Conservation (phyloP, 2,888 invertebrate species). For the Platynereis dumerilii region DNA sequence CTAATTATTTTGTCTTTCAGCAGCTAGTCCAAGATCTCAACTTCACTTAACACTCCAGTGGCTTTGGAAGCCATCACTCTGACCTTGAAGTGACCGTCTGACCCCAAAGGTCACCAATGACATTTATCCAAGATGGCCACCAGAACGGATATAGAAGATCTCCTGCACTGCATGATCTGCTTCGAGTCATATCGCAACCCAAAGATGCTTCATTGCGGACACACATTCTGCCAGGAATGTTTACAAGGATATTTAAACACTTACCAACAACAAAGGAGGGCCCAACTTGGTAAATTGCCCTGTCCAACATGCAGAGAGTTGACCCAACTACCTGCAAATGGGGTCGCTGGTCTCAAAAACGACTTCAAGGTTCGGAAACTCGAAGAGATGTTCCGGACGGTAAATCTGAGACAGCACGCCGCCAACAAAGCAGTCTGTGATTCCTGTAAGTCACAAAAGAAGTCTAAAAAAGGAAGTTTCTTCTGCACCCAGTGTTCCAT, state of each 20-base stretch:
- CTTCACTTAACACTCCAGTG: no score
- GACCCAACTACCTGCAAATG: constrained; percentile 37
- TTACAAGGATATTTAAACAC: constrained; percentile 36
- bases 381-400: constrained; percentile 40
- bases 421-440: constrained; percentile 27
- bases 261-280: constrained; percentile 37
- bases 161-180: constrained; percentile 44
- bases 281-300: constrained; percentile 37
- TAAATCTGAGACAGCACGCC: constrained; percentile 23
- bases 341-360: constrained; percentile 37
- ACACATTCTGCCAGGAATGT: constrained; percentile 40
- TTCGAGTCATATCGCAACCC: constrained; percentile 39
- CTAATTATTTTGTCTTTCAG: no score
- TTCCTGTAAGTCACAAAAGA: constrained; percentile 35
- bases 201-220: constrained; percentile 42
- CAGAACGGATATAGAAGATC: constrained; percentile 33
- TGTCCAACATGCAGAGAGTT: constrained; percentile 43
- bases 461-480: constrained; percentile 26
- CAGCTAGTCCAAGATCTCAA: no score
- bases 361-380: constrained; percentile 43
- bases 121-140: constrained; percentile 7
- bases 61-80: no score
- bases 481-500: constrained; percentile 38
- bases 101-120: no score
- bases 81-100: no score